phyloP scores from a whole-genome alignment of 1,140 invertebrate genomes.

The Papilio helenus region DNA sequence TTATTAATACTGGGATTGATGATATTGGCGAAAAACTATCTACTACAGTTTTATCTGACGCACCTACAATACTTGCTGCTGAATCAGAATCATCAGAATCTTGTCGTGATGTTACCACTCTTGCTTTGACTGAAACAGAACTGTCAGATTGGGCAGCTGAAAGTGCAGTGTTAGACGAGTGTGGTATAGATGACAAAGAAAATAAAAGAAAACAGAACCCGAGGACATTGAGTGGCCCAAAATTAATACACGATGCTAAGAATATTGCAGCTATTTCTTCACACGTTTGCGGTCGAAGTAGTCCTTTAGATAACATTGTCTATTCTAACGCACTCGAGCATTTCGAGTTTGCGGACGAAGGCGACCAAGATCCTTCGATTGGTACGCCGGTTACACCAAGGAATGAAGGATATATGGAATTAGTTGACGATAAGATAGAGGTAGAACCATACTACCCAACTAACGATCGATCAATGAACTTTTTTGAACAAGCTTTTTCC shows the following conservation, averaged over 20 bases:
- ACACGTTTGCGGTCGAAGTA: slow-evolving; percentile 67
- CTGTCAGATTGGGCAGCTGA: slow-evolving; percentile 93
- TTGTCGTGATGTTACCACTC: slow-evolving; percentile 85
- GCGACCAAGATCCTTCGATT: slow-evolving; percentile 71
- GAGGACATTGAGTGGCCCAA: slow-evolving; percentile 66
- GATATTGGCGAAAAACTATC: slow-evolving; percentile 65
- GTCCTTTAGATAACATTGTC: slow-evolving; percentile 58
- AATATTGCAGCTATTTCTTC: slow-evolving; percentile 66
- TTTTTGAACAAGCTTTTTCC: slow-evolving; percentile 80
- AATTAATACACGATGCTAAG: slow-evolving; percentile 70
- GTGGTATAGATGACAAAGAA: slow-evolving; percentile 75
- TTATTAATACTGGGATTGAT: slow-evolving; percentile 63
- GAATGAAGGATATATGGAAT: slow-evolving; percentile 75
- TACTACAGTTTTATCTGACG: slow-evolving; percentile 56
- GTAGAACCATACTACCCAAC: slow-evolving; percentile 65
- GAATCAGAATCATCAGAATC: slow-evolving; percentile 81
- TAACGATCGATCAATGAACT: slow-evolving; percentile 82
- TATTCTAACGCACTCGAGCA: slow-evolving; percentile 73
- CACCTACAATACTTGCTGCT: slow-evolving; percentile 58
- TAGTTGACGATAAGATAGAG: slow-evolving; percentile 74
- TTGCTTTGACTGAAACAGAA: slow-evolving; percentile 91
- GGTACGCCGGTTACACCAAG: slow-evolving; percentile 58
- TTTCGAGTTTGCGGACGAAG: slow-evolving; percentile 77
- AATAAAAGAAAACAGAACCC: slow-evolving; percentile 64
- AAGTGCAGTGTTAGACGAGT: slow-evolving; percentile 89